Evolutionary conservation across 2,113 vertebrate genomes (phyloP), one percentile per base, ranked within the genome.

Genomic region (Nyctereutes procyonoides): DNA sequence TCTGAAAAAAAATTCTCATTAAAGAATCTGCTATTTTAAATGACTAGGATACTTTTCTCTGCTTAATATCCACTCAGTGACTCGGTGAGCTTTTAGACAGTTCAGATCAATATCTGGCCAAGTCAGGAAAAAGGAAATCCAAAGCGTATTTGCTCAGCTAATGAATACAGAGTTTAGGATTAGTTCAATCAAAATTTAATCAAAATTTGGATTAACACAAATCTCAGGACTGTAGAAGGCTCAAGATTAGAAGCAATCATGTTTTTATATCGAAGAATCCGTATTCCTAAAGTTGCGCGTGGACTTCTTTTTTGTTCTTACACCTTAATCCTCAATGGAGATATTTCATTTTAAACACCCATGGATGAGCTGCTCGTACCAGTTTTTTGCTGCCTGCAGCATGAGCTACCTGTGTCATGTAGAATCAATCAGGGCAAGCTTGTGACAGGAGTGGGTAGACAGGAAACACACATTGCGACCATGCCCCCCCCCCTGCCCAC

Each of bases 151-250:
- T 97, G 76, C 35, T 81, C 24, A 90, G 38, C 35, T 93, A 65
- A 77, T 89, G 48, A 97, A 92, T 84, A 43, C 20, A 87, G 71
- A 85, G 20, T 63, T 87, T 65, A 77, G 51, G 69, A 92, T 96
- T 80, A 92, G 87, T 95, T 80, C 28, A 76, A 87, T 89, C 77
- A 80, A 88, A 97, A 91, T 93, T 77, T 95, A 95, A 96, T 96
- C 17, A 97, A 90, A 84, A 88, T 56, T 85, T 24, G 69, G 80
- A 84, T 97, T 96, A 93, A 55, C 65, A 32, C 32, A 88, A 81
- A 85, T 84, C 81, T 87, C 63, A 73, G 76, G 87, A 87, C 83
- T 93, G 43, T 76, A 11, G 24, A 51, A 92, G 74, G 74, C 81
- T 71, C 58, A 92, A 35, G 81, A 55, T 92, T 73, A 92, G 67